These are phyloP conservation scores for Callionymus lyra DNA, from an alignment of 2,113 vertebrate species.

Conservation along the genomic window DNA sequence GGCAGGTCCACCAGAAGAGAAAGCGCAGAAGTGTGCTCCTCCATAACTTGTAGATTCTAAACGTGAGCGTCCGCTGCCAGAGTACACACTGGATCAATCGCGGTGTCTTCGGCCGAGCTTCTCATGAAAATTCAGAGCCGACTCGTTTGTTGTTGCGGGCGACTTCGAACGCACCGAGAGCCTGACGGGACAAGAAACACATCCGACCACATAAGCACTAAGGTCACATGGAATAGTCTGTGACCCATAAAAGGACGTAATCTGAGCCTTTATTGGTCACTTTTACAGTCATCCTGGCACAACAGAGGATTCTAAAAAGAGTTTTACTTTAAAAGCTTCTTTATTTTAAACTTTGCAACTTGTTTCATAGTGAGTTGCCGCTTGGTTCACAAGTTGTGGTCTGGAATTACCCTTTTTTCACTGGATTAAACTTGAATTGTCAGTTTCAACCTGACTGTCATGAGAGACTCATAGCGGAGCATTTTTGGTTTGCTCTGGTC, in stretches of 20 bases:
- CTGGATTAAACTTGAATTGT: no score
- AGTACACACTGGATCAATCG: constrained; percentile 60
- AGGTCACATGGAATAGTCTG: constrained; percentile 30
- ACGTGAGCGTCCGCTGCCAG: constrained; percentile 51
- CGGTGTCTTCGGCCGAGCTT: constrained; percentile 30
- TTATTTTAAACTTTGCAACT: no score
- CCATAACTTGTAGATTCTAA: constrained; percentile 60
- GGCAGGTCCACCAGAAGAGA: constrained; percentile 41
- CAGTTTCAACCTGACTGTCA: no score
- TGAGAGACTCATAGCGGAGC: no score
- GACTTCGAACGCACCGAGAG: constrained; percentile 34
- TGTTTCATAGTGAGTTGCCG: no score
- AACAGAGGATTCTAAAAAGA: no score
- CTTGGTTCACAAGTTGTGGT: no score
- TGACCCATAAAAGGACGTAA: constrained; percentile 39
- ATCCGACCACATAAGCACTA: constrained; percentile 33
- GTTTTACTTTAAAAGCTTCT: no score
- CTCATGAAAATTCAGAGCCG: constrained; percentile 69
- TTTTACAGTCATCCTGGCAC: no score
- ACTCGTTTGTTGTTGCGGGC: constrained; percentile 46
- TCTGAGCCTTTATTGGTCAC: constrained; percentile 43
- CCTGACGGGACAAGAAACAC: constrained; percentile 21
- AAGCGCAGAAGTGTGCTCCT: constrained; percentile 49
- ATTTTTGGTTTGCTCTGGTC: no score
- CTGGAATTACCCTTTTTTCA: no score